These are phyloP conservation scores for Lepidonotus clava DNA, from an alignment of 2,888 invertebrate genomes.

Conservation along the genomic window DNA sequence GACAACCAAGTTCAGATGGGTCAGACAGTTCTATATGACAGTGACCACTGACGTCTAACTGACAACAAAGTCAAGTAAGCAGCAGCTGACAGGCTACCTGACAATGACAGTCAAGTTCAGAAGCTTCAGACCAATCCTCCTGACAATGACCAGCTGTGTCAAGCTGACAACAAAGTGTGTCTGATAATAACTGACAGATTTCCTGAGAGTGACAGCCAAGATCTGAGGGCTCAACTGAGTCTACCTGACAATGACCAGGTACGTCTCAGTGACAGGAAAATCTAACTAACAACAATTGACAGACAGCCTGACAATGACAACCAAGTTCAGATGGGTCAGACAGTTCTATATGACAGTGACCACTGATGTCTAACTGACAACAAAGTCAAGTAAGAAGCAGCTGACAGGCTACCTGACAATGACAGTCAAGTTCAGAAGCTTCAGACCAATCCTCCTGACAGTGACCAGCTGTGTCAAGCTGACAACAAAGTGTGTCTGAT, in stretches of 20 bases:
- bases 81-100: background rate
- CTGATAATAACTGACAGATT: background rate
- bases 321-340: background rate
- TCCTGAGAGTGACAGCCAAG: background rate
- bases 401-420: slow-evolving; percentile 15
- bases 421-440: background rate
- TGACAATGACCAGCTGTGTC: background rate
- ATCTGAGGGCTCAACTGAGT: background rate
- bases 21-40: background rate
- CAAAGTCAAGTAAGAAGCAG: background rate
- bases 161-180: background rate
- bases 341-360: slow-evolving; percentile 1
- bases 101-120: background rate
- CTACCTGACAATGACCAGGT: background rate
- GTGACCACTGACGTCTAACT: background rate
- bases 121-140: background rate
- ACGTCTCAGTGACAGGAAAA: background rate
- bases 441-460: background rate
- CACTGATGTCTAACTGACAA: background rate
- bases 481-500: background rate
- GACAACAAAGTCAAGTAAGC: slow-evolving; percentile 22
- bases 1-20: background rate
- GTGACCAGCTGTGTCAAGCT: background rate
- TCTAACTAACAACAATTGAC: background rate
- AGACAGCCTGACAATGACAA: background rate